Evolutionary conservation across 2,888 invertebrate genomes (phyloP).

Genomic region (Macroteleia sp.): DNA sequence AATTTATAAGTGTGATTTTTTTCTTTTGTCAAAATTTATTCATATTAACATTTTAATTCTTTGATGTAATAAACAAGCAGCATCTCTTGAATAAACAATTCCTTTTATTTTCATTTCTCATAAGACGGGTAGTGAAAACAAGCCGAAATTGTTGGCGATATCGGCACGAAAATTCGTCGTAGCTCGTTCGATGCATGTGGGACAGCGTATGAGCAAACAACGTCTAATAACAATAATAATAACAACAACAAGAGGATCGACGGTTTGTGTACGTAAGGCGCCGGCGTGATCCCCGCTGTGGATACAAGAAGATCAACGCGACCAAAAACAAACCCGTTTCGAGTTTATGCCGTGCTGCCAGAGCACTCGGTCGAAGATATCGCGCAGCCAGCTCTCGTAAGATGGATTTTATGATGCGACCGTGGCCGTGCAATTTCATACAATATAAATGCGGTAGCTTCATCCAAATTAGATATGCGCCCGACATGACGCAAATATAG

Average conservation of each 20-base stretch:
- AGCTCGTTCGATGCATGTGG: constrained; percentile 31
- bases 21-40: too few species aligned
- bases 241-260: constrained; percentile 35
- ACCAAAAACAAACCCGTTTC: constrained; percentile 53
- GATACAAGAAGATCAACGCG: constrained; percentile 59
- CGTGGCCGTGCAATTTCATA: constrained; percentile 46
- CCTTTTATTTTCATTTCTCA: not conserved
- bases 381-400: constrained; percentile 34
- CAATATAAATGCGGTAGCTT: constrained; percentile 40
- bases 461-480: constrained; percentile 44
- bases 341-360: constrained; percentile 26
- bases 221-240: constrained; percentile 58
- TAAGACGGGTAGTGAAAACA: constrained; percentile 34
- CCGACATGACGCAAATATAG: constrained; percentile 24
- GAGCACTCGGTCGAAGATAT: constrained; percentile 38
- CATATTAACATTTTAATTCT: too few species aligned
- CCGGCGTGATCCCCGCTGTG: constrained; percentile 41
- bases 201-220: constrained; percentile 53
- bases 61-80: too few species aligned
- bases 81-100: constrained; percentile 1
- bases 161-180: constrained; percentile 44
- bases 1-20: too few species aligned
- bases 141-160: constrained; percentile 33
- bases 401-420: constrained; percentile 49
- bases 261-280: constrained; percentile 46